Conservation (phyloP, 2,888 invertebrate genomes). For the Chalcosyrphus nemorum region DNA sequence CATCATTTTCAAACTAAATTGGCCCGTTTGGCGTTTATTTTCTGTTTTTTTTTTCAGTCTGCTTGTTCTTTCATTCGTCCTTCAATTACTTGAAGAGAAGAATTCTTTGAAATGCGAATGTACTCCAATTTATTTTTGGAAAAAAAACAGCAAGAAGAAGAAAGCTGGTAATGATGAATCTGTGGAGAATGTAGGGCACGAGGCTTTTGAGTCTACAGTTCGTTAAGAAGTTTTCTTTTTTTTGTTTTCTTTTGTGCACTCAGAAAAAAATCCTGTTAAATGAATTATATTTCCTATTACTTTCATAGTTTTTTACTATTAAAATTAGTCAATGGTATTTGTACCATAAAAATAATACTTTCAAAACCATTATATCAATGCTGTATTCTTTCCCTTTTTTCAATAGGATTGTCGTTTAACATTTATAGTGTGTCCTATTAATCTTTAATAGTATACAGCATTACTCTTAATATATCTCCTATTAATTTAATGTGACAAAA, state of each 20-base stretch:
- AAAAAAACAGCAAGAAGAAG: not conserved
- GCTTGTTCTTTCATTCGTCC: conserved; percentile 27
- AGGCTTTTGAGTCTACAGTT: conserved; percentile 45
- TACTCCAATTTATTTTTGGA: conserved; percentile 41
- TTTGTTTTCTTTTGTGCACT: conserved; percentile 6
- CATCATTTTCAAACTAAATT: conserved; percentile 64
- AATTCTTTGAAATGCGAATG: conserved; percentile 53
- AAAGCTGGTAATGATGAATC: conserved; percentile 63
- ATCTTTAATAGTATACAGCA: too few species aligned
- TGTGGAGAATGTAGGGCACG: conserved; percentile 42
- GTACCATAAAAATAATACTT: too few species aligned
- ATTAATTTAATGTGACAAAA: too few species aligned
- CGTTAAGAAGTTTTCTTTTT: conserved; percentile 43
- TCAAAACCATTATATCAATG: too few species aligned
- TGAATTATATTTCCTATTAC: too few species aligned
- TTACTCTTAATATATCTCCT: too few species aligned
- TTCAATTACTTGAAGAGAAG: conserved; percentile 40
- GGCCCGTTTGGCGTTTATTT: conserved; percentile 36
- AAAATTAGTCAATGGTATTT: too few species aligned
- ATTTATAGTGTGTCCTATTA: too few species aligned
- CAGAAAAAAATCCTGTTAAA: too few species aligned
- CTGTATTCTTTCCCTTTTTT: too few species aligned
- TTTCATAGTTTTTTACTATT: too few species aligned
- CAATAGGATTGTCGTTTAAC: too few species aligned
- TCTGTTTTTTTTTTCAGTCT: not conserved